Percentiles rank a stretch among this genome's conserved stretches.
Conservation (phyloP, 2,113 vertebrate species). For the Callorhinus ursinus region DNA sequence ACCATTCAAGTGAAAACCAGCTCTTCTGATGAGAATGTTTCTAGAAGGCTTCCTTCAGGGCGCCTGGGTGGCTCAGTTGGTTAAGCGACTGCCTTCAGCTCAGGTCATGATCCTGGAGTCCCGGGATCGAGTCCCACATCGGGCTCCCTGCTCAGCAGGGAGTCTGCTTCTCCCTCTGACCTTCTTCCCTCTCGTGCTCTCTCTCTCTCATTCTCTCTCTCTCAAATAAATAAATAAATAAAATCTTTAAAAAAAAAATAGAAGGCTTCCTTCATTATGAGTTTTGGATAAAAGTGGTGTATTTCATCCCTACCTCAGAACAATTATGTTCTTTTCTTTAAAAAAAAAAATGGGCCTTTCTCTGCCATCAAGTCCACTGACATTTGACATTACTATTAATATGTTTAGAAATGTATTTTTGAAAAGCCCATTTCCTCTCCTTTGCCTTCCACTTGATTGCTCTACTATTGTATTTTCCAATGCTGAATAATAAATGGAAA, state of each 20-base stretch:
- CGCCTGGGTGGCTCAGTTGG: too few relatives aligned
- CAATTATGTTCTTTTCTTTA: neutral
- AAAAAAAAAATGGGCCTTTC: neutral
- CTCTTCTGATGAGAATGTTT: neutral
- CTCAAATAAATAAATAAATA: too few relatives aligned
- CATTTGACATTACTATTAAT: neutral
- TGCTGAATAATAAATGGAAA: neutral
- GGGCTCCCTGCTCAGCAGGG: too few relatives aligned
- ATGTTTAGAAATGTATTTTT: constrained; percentile 49
- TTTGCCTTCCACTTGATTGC: neutral
- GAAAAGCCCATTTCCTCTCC: neutral
- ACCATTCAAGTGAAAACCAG: neutral
- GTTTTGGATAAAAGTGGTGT: neutral
- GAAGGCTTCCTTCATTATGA: neutral
- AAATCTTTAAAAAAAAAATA: neutral
- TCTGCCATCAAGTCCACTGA: neutral
- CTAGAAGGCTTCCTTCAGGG: neutral
- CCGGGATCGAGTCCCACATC: too few relatives aligned
- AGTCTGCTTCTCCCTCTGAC: too few relatives aligned
- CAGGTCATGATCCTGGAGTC: too few relatives aligned
- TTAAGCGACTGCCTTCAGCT: too few relatives aligned
- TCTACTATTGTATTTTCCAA: neutral
- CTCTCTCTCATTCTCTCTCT: too few relatives aligned
- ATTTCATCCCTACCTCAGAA: neutral
- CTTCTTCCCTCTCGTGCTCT: too few relatives aligned